Evolutionary conservation across 1,140 invertebrate genomes (phyloP).

Genomic region (Brachionus koreanus): DNA sequence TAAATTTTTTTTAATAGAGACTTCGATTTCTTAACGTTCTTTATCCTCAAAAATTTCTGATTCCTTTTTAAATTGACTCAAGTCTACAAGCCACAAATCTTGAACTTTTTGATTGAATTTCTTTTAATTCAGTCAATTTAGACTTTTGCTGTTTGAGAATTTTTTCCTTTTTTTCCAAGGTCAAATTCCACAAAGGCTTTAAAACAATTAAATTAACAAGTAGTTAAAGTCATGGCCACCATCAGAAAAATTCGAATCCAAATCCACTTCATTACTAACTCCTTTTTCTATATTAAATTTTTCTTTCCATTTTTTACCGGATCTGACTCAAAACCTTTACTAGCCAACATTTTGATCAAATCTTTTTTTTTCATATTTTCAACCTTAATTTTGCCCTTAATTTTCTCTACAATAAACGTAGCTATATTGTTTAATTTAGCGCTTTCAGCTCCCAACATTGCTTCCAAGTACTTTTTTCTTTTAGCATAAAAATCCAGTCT

Average conservation of each 20-base stretch:
- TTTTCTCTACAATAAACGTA: conserved; percentile 93
- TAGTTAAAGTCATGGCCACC: conserved; percentile 54
- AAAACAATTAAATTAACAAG: too few relatives aligned
- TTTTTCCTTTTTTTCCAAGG: conserved; percentile 87
- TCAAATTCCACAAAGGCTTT: conserved; percentile 77
- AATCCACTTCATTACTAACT: background rate
- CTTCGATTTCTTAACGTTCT: conserved; percentile 1
- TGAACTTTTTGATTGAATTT: conserved; percentile 66
- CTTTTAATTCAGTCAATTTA: conserved; percentile 63
- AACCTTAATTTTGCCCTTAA: conserved; percentile 77
- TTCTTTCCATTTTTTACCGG: conserved; percentile 90
- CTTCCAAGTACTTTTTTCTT: conserved; percentile 83
- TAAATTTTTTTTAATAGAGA: conserved; percentile 7
- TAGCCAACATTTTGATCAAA: conserved; percentile 82
- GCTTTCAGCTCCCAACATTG: conserved; percentile 82
- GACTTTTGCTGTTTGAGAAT: conserved; percentile 77
- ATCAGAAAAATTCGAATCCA: conserved; percentile 47
- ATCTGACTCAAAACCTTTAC: conserved; percentile 84
- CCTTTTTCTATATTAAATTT: conserved; percentile 54
- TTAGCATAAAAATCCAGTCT: conserved; percentile 77
- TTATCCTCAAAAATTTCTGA: conserved; percentile 8
- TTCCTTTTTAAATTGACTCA: conserved; percentile 68
- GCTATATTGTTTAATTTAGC: conserved; percentile 84
- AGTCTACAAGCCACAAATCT: conserved; percentile 81
- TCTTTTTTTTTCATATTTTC: conserved; percentile 86